These are phyloP conservation scores for Basileuterus tristriatus DNA, from an alignment of 2,797 vertebrate genomes.

Conservation along the genomic window DNA sequence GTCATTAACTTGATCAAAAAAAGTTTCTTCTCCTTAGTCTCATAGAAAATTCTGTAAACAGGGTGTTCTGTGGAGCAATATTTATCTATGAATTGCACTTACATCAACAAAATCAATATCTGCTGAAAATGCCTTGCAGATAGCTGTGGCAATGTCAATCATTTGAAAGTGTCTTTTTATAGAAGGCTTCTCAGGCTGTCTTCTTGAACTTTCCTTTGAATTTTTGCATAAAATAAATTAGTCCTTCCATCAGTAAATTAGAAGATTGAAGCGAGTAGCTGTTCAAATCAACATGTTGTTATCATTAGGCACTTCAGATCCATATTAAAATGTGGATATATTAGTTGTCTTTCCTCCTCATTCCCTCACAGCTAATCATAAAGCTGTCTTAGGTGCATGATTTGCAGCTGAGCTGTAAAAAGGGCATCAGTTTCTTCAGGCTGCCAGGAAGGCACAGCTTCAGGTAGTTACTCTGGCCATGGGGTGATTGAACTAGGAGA, in stretches of 20 bases:
- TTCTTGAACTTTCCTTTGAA: slow-evolving; percentile 25
- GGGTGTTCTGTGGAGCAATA: neutral
- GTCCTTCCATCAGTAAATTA: slow-evolving; percentile 26
- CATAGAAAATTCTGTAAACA: neutral
- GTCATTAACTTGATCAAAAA: neutral
- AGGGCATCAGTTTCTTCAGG: neutral
- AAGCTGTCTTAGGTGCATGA: neutral
- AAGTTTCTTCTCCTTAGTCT: neutral
- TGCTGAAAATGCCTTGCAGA: neutral
- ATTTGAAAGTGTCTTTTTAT: slow-evolving; percentile 3
- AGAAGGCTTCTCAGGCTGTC: neutral
- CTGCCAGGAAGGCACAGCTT: neutral
- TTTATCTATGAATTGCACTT: neutral
- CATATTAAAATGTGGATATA: slow-evolving; percentile 33
- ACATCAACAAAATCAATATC: neutral
- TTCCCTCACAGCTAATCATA: neutral
- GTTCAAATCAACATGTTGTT: slow-evolving; percentile 25
- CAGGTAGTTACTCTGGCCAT: neutral
- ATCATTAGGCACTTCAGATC: slow-evolving; percentile 8
- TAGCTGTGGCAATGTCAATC: neutral
- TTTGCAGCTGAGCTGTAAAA: slow-evolving; percentile 18
- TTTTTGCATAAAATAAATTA: slow-evolving; percentile 47
- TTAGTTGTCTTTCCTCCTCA: neutral
- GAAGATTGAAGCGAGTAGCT: neutral
- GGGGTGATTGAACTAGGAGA: neutral